phyloP scores from a whole-genome alignment of 2,113 vertebrate species.

The Lepus europaeus region DNA sequence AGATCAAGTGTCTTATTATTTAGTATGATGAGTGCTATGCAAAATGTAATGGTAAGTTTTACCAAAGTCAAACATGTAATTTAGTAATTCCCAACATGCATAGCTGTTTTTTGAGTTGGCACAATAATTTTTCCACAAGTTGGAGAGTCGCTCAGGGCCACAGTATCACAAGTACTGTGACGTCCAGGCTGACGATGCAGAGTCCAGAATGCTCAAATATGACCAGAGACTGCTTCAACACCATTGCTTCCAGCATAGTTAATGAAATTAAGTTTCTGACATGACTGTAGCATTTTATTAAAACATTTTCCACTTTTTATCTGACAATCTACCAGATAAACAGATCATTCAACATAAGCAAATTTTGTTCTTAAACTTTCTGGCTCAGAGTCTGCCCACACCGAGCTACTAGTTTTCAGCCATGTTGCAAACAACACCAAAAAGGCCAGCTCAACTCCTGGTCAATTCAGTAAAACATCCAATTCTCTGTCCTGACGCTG shows the following conservation, averaged over 20 bases:
- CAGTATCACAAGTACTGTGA: not conserved
- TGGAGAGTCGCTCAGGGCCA: slow-evolving; percentile 4
- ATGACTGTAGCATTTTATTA: not conserved
- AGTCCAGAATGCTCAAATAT: not conserved
- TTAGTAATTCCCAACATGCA: slow-evolving; percentile 3
- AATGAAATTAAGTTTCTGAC: slow-evolving; percentile 9
- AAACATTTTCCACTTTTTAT: not conserved
- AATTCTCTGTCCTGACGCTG: not conserved
- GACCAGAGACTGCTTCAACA: not conserved
- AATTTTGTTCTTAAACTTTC: not conserved
- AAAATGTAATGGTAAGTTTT: slow-evolving; percentile 43
- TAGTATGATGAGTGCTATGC: not conserved
- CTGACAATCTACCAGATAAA: not conserved
- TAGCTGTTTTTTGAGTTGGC: slow-evolving; percentile 43
- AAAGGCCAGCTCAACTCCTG: not conserved
- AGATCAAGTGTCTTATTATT: not conserved
- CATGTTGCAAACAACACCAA: not conserved
- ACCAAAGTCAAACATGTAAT: slow-evolving; percentile 48
- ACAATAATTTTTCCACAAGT: not conserved
- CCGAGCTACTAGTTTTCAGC: not conserved
- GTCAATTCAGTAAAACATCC: not conserved
- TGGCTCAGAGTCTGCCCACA: not conserved
- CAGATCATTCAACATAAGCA: not conserved
- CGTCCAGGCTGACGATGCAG: not conserved
- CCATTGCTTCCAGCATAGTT: not conserved